These are phyloP conservation scores for Nomada ruficornis DNA, from an alignment of 2,888 invertebrate species.

Conservation along the genomic window DNA sequence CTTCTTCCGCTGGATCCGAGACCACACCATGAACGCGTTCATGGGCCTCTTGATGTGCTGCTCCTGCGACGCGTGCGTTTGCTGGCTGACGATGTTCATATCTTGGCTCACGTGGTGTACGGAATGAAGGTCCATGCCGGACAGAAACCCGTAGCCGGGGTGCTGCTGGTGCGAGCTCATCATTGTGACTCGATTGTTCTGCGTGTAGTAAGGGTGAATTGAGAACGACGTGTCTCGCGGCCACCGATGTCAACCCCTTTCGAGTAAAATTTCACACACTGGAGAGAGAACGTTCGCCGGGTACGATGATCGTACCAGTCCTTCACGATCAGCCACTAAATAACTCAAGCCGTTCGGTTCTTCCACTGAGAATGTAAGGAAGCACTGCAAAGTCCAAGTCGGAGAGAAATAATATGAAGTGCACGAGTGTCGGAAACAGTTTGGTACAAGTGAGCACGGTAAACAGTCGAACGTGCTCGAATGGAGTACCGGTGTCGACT, in stretches of 20 bases:
- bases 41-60: conserved; percentile 97
- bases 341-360: too few relatives aligned
- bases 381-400: not conserved
- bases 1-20: conserved; percentile 94
- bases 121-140: conserved; percentile 73
- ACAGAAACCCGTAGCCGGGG: conserved; percentile 71
- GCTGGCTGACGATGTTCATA: conserved; percentile 51
- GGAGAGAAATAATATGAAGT: not conserved
- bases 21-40: conserved; percentile 99
- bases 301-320: conserved; percentile 1
- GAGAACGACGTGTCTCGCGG: not conserved
- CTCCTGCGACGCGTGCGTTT: conserved; percentile 82
- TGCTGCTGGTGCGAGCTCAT: conserved; percentile 76
- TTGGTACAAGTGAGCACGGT: conserved; percentile 9
- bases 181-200: conserved; percentile 54
- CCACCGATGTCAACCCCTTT: not conserved
- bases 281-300: conserved; percentile 10
- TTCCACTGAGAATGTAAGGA: not conserved
- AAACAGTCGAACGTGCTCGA: conserved; percentile 60
- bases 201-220: not conserved
- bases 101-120: conserved; percentile 69
- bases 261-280: conserved; percentile 26
- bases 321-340: conserved; percentile 18
- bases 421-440: not conserved
- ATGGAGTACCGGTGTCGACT: conserved; percentile 67